Base-by-base conservation (phyloP, 2,888 invertebrate genomes). In the Bombylius discolor region DNA sequence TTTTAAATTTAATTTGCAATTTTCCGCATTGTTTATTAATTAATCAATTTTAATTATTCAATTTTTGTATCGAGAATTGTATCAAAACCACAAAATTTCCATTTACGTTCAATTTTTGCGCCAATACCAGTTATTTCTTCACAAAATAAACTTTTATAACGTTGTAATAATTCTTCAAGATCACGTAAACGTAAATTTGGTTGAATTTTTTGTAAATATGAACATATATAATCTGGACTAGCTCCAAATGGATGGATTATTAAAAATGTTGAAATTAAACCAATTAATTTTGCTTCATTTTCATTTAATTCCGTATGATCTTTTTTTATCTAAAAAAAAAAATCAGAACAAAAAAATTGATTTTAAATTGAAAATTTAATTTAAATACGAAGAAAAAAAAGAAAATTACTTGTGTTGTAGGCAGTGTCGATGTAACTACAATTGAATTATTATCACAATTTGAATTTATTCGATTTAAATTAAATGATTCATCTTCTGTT, bases 161-260 rank as follows among this genome's bases (percentile, higher is more conserved):
- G 82, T 64, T 82, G 81, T 68, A 95, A 80, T 32, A 93, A 78
- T 61, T 79, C 78, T 72, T 90, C 89, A 13, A 93, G 82, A 61
- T 87, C 85, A 47, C 84, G 81, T 51, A 87, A 84, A 58, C 85
- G 79, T 51, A 88, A 76, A 62, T 78, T 78, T 4, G 86, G 78
- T 65, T 89, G 85, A 62, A 91, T 77, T 67, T 88, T 89, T 66
- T 89, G 87, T 32, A 96, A 81, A 74, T 94, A 96, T 9, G 89
- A 90, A 79, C 89, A 89, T 61, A 96, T 85, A 73, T 91, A 90
- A 70, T 91, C 92, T 4, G 91, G 79, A 58, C 88, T 89, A 3
- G 94, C 93, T 50, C 96, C 96, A 67, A 88, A 87, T 0, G 95
- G 96, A 75, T 96, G 95, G 46, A 96, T 89, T 39, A 73, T 68